A percentile compares a stretch with the other conserved stretches of the same genome.
phyloP scores from a whole-genome alignment of 2,113 vertebrate species.

The Oreochromis aureus region DNA sequence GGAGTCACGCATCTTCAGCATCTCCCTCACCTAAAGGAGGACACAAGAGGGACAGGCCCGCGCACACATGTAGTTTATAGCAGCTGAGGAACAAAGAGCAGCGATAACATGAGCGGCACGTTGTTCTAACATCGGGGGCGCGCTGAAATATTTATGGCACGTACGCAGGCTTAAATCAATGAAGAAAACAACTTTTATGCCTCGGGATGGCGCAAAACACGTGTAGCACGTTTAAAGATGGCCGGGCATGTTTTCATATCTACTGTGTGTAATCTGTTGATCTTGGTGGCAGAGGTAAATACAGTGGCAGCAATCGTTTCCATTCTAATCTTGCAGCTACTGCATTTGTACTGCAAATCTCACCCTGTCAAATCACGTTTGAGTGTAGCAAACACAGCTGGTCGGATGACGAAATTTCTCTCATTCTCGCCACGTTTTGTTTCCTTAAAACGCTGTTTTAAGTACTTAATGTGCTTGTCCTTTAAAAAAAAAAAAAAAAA shows the following conservation, averaged over 20 bases:
- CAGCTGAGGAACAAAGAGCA: neutral
- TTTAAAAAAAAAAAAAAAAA: neutral
- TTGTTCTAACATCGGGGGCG: neutral
- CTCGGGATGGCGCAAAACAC: neutral
- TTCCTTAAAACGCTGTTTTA: neutral
- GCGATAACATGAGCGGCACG: neutral
- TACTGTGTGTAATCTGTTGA: neutral
- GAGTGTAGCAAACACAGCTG: neutral
- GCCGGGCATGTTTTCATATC: neutral
- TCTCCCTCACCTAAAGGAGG: slow-evolving; percentile 87
- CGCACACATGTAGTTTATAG: neutral
- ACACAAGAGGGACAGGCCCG: neutral
- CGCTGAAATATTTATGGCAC: neutral
- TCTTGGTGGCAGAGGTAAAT: neutral
- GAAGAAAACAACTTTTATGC: neutral
- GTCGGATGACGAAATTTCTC: neutral
- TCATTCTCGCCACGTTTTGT: neutral
- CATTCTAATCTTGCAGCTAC: neutral
- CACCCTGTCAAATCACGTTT: neutral
- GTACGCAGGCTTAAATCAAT: neutral
- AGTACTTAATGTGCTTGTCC: neutral
- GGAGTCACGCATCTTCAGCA: slow-evolving; percentile 98
- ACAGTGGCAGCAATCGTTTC: neutral
- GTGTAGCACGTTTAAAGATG: neutral
- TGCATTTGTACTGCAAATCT: neutral